These are phyloP conservation scores for Drosophila macrospina DNA, from an alignment of 2,888 invertebrate genomes.

Conservation along the genomic window DNA sequence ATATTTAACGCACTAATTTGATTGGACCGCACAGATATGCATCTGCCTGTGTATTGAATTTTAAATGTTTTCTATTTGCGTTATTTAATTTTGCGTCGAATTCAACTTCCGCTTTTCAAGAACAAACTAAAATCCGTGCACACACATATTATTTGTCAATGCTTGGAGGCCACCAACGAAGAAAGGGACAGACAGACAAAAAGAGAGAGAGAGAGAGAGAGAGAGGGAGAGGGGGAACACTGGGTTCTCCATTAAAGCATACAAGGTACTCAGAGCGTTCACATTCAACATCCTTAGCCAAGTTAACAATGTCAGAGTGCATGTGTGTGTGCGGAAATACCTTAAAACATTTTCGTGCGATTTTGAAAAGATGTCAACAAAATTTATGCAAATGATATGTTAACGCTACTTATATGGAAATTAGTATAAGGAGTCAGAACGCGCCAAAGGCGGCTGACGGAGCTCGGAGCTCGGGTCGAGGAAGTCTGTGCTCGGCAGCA, in stretches of 20 bases:
- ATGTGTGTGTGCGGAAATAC: conserved; percentile 65
- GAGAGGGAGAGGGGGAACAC: background rate
- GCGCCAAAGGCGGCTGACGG: conserved; percentile 71
- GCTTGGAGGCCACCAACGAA: conserved; percentile 22
- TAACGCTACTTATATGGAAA: conserved; percentile 83
- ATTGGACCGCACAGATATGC: conserved; percentile 24
- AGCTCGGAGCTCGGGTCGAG: conserved; percentile 27
- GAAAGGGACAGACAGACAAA: background rate
- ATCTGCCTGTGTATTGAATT: conserved; percentile 15
- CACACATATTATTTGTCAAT: conserved; percentile 34
- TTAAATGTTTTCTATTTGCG: conserved; percentile 39
- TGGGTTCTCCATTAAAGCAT: conserved; percentile 37
- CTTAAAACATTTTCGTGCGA: conserved; percentile 83
- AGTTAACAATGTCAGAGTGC: conserved; percentile 31
- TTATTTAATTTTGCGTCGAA: conserved; percentile 48
- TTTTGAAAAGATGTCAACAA: conserved; percentile 84
- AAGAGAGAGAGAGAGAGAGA: background rate
- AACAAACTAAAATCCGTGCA: conserved; percentile 37
- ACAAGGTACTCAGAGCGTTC: conserved; percentile 21
- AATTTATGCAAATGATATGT: conserved; percentile 84
- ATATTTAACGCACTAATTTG: conserved; percentile 38
- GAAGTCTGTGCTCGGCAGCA: conserved; percentile 23
- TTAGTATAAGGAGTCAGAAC: conserved; percentile 81
- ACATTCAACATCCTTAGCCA: conserved; percentile 26
- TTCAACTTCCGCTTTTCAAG: conserved; percentile 38